phyloP scores from a whole-genome alignment of 2,888 invertebrate genomes.

The Drosophila helvetica region DNA sequence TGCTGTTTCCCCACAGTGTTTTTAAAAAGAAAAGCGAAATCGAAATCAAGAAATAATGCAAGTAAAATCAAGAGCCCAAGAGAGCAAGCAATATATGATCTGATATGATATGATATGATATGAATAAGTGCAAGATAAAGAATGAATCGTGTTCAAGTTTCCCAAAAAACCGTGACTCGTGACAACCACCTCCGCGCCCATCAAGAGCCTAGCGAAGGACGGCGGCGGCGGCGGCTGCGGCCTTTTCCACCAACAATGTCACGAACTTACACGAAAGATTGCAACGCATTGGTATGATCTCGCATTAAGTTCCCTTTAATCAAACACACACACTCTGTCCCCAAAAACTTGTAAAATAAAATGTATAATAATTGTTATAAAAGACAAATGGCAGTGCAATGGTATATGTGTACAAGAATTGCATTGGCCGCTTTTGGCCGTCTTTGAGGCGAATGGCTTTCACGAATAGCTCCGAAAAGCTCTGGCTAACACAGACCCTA shows the following conservation, averaged over 20 bases:
- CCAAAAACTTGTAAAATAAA: slow-evolving; percentile 63
- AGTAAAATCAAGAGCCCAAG: slow-evolving; percentile 40
- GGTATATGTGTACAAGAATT: neutral
- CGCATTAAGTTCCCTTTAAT: slow-evolving; percentile 80
- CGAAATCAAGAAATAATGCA: slow-evolving; percentile 32
- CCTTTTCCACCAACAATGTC: slow-evolving; percentile 63
- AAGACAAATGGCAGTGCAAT: slow-evolving; percentile 13
- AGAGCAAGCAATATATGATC: slow-evolving; percentile 53
- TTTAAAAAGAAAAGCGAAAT: slow-evolving; percentile 20
- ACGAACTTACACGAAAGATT: slow-evolving; percentile 82
- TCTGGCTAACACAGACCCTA: neutral
- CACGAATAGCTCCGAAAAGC: neutral
- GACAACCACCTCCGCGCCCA: slow-evolving; percentile 3
- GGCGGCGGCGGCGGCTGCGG: slow-evolving; percentile 35
- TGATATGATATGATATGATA: neutral
- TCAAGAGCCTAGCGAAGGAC: slow-evolving; percentile 37
- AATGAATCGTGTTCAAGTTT: slow-evolving; percentile 56
- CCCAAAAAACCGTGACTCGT: neutral
- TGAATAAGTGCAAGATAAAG: slow-evolving; percentile 38
- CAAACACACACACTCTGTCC: slow-evolving; percentile 51
- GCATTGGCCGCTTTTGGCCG: slow-evolving; percentile 8
- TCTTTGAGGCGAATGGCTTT: slow-evolving; percentile 19
- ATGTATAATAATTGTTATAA: slow-evolving; percentile 28
- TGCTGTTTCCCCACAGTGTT: slow-evolving; percentile 60
- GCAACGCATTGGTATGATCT: slow-evolving; percentile 84